phyloP scores from a whole-genome alignment of 2,888 invertebrate genomes.

The Habrosyne pyritoides region DNA sequence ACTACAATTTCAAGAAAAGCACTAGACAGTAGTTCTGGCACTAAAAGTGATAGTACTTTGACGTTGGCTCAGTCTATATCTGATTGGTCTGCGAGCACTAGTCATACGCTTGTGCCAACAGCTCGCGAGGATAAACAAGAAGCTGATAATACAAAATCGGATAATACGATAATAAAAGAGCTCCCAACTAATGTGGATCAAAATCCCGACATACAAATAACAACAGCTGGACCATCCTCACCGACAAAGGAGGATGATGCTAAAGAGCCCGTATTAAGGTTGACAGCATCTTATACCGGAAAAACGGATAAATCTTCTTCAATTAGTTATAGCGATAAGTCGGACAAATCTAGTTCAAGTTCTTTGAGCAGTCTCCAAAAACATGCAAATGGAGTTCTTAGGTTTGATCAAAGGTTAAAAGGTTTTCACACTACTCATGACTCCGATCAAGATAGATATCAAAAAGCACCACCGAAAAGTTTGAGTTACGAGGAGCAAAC shows the following conservation, averaged over 20 bases:
- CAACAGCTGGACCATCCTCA: slow-evolving; percentile 44
- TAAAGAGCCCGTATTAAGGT: slow-evolving; percentile 62
- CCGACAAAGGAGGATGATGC: slow-evolving; percentile 47
- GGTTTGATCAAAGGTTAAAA: slow-evolving; percentile 68
- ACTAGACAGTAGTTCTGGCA: slow-evolving; percentile 86
- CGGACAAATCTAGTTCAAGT: slow-evolving; percentile 80
- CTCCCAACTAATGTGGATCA: slow-evolving; percentile 44
- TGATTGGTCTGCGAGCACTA: slow-evolving; percentile 92
- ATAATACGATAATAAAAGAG: slow-evolving; percentile 77
- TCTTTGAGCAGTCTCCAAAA: slow-evolving; percentile 78
- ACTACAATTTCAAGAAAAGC: slow-evolving; percentile 78
- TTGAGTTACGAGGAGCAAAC: slow-evolving; percentile 77
- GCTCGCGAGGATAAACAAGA: slow-evolving; percentile 75
- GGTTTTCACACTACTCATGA: slow-evolving; percentile 57
- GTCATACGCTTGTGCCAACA: slow-evolving; percentile 88
- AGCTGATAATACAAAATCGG: slow-evolving; percentile 71
- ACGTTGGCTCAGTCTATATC: slow-evolving; percentile 90
- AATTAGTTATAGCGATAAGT: slow-evolving; percentile 79
- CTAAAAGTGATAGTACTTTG: slow-evolving; percentile 91
- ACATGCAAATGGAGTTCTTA: slow-evolving; percentile 66
- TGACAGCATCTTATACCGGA: slow-evolving; percentile 58
- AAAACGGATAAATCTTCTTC: slow-evolving; percentile 77
- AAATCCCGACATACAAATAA: slow-evolving; percentile 44
- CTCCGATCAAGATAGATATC: slow-evolving; percentile 62
- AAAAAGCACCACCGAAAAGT: slow-evolving; percentile 75